These are phyloP conservation scores for Spisula subtruncata DNA, from an alignment of 2,888 invertebrate species.

Conservation along the genomic window DNA sequence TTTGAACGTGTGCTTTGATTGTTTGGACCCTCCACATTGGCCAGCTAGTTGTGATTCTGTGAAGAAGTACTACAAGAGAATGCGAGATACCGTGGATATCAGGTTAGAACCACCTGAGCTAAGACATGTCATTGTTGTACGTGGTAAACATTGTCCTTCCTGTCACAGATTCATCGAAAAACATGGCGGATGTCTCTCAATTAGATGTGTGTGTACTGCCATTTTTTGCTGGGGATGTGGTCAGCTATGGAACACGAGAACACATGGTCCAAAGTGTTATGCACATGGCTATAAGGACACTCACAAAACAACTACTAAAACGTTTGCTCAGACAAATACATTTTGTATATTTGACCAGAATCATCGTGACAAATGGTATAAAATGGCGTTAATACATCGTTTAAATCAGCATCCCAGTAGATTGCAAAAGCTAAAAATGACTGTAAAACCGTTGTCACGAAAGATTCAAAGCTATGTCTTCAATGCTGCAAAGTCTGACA, in stretches of 20 bases:
- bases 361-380: constrained; percentile 57
- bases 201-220: constrained; percentile 73
- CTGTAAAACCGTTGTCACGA: constrained; percentile 45
- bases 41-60: constrained; percentile 75
- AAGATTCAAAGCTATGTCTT: constrained; percentile 48
- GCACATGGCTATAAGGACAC: constrained; percentile 38
- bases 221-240: constrained; percentile 79
- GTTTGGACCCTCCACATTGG: constrained; percentile 77
- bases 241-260: constrained; percentile 39
- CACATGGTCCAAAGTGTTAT: constrained; percentile 39
- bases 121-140: constrained; percentile 47
- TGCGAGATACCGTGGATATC: constrained; percentile 66
- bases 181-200: constrained; percentile 75
- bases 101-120: constrained; percentile 47
- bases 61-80: constrained; percentile 57
- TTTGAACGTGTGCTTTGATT: constrained; percentile 71
- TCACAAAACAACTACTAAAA: constrained; percentile 38
- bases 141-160: constrained; percentile 76
- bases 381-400: constrained; percentile 61
- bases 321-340: neutral
- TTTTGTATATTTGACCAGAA: neutral
- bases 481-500: constrained; percentile 33
- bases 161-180: constrained; percentile 76
- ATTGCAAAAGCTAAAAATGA: constrained; percentile 42
- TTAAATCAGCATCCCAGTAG: constrained; percentile 57